Evolutionary conservation across 37 sponge, comb jelly and placozoan species (phyloP).

Genomic region (Chondrosia reniformis): DNA sequence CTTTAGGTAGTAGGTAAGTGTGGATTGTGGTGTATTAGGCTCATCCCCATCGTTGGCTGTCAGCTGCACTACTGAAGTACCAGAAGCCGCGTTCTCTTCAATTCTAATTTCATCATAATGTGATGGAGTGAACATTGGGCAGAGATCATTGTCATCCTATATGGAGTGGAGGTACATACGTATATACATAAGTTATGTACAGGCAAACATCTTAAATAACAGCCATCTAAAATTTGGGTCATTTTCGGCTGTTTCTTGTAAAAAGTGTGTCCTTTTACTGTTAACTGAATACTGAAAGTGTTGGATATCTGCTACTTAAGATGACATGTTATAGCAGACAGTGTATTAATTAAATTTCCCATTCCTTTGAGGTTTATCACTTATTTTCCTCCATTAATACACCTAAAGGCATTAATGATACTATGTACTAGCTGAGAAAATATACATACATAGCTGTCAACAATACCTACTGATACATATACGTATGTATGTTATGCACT

Average conservation of each 20-base stretch:
- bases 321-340: no score
- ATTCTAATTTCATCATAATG: conserved; percentile 2
- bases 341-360: no score
- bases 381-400: no score
- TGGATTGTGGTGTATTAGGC: conserved; percentile 6
- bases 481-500: neutral
- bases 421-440: neutral
- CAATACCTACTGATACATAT: neutral
- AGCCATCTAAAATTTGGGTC: no score
- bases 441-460: neutral
- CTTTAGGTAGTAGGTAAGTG: conserved; percentile 1
- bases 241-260: no score
- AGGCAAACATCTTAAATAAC: neutral
- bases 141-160: conserved; percentile 6
- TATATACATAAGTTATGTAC: neutral
- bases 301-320: no score
- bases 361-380: no score
- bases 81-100: conserved; percentile 1
- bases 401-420: no score
- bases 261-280: no score
- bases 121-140: conserved; percentile 1
- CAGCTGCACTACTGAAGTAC: neutral
- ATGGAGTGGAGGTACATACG: neutral
- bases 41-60: neutral
- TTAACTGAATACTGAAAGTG: no score